Base-by-base conservation (phyloP, 2,888 invertebrate species). In the Standfussiana lucernea region DNA sequence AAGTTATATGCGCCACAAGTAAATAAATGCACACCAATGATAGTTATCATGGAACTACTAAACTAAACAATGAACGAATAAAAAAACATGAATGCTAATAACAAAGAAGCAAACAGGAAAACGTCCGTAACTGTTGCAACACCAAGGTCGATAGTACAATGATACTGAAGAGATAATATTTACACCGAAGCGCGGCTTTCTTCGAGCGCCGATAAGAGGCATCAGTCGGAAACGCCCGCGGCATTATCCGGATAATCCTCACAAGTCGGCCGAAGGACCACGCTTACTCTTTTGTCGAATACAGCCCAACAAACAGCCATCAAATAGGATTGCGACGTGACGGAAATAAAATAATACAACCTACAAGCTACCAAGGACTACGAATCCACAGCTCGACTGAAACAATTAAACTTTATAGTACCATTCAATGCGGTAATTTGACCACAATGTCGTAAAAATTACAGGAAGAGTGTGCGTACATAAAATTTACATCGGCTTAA, bases 201-300 rank as follows among this genome's bases (percentile, higher is more conserved):
- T 89, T 84, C 79, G 86, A 85, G 88, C 80, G 79, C 77, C 89
- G 91, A 91, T 93, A 92, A 91, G 91, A 88, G 86, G 92, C 89
- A 91, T 92, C 90, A 90, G 89, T 88, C 89, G 90, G 90, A 90
- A 91, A 90, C 91, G 92, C 90, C 90, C 84, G 85, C 83, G 88
- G 91, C 87, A 93, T 94, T 93, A 95, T 94, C 94, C 93, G 94
- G 94, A 94, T 95, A 90, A 95, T 94, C 93, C 93, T 84, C 90
- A 91, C 92, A 91, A 93, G 92, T 93, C 92, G 93, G 79, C 90
- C 88, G 89, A 86, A 87, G 88, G 88, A 88, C 90, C 89, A 88
- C 89, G 89, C 88, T 87, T 89, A 88, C 90, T 90, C 90, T 91
- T 91, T 91, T 90, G 90, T 88, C 77, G 89, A 90, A 86, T 88